Evolutionary conservation across 2,113 vertebrate genomes (phyloP).

Genomic region (Chauna torquata): DNA sequence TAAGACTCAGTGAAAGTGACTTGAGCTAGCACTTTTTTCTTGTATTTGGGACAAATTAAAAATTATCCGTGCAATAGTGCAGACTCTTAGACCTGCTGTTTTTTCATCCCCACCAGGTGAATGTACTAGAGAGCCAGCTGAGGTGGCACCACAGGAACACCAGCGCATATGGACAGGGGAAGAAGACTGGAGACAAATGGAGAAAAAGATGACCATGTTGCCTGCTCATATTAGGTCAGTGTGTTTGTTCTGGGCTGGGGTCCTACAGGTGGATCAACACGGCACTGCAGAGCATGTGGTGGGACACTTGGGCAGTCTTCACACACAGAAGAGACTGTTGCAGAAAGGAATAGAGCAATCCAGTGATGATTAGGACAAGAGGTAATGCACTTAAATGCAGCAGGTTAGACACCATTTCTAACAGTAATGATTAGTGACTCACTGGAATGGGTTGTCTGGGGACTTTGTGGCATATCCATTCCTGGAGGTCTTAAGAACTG

Average conservation of each 20-base stretch:
- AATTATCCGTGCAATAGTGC: background rate
- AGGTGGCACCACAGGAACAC: constrained; percentile 30
- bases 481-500: constrained; percentile 59
- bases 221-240: background rate
- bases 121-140: constrained; percentile 53
- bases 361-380: constrained; percentile 11
- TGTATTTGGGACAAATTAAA: background rate
- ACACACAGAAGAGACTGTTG: background rate
- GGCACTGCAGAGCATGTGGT: background rate
- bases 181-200: constrained; percentile 6
- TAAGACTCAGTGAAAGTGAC: background rate
- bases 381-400: background rate
- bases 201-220: background rate
- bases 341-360: background rate
- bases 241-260: background rate
- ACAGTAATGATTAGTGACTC: constrained; percentile 54
- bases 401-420: background rate
- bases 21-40: background rate
- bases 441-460: constrained; percentile 50
- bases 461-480: background rate
- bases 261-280: background rate
- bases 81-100: background rate
- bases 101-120: constrained; percentile 13
- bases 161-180: background rate
- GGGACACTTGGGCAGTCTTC: background rate